phyloP scores from a whole-genome alignment of 1,140 invertebrate genomes.

The Mercenaria mercenaria region DNA sequence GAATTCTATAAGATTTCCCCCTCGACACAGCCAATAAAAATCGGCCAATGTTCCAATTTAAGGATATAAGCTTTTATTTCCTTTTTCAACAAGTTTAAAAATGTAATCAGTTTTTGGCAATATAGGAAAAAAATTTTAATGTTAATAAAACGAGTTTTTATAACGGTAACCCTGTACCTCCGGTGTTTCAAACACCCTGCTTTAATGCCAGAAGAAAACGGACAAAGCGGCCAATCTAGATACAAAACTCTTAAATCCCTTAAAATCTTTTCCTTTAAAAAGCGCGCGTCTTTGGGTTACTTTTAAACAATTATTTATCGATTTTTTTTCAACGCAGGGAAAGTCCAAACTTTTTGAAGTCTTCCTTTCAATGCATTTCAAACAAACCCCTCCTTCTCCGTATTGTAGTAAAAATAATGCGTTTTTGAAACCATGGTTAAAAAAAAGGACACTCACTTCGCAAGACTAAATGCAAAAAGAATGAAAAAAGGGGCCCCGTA shows the following conservation, averaged over 20 bases:
- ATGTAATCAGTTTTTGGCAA: no score
- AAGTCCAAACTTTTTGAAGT: conserved; percentile 8
- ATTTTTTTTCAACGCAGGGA: not conserved
- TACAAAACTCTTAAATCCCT: conserved; percentile 52
- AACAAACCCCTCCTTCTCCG: conserved; percentile 50
- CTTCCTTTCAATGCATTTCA: conserved; percentile 54
- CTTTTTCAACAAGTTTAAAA: no score
- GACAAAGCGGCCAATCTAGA: conserved; percentile 53
- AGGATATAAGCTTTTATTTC: no score
- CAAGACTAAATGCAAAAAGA: conserved; percentile 52
- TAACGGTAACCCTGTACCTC: not conserved
- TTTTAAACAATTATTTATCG: not conserved
- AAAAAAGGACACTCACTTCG: conserved; percentile 66
- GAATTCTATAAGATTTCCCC: no score
- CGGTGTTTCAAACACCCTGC: conserved; percentile 34
- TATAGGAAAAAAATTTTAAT: no score
- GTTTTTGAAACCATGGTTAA: conserved; percentile 55
- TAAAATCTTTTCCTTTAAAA: conserved; percentile 41
- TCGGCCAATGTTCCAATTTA: no score
- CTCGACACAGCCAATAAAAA: no score
- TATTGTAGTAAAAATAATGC: conserved; percentile 55
- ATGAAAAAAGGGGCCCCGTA: conserved; percentile 47
- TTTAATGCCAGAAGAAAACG: not conserved
- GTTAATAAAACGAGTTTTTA: no score
- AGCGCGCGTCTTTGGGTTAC: not conserved